Base-by-base conservation (phyloP, 2,797 vertebrate species). In the Hyperoplus lanceolatus region DNA sequence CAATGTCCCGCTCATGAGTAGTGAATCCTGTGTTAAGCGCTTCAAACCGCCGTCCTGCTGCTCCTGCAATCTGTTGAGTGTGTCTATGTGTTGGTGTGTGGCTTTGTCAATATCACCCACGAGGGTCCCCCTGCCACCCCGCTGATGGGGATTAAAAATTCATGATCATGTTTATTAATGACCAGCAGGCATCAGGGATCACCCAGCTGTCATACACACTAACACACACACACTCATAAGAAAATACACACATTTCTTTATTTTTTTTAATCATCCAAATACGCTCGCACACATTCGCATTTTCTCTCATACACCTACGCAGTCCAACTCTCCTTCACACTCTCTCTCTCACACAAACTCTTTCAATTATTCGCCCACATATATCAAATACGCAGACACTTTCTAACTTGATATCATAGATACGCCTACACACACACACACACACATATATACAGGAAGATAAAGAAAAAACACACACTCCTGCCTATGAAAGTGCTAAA, bases 151-250 rank as follows among this genome's bases (percentile, higher is more conserved):
- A 94, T 95, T 91, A 95, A 95, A 94, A 86, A 94, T 95, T 95
- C 91, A 95, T 94, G 93, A 94, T 92, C 89, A 94, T 94, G 93
- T 94, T 95, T 95, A 95, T 95, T 95, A 94, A 94, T 95, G 94
- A 90, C 84, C 89, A 83, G 89, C 84, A 88, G 92, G 91, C 93
- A 87, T 84, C 79, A 90, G 87, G 85, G 82, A 80, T 89, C 84
- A 85, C 87, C 69, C 51, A 59, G 55, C 79, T 89, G 81, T 83
- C 81, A 66, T 82, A 73, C 77, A 53, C 63, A 68, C 69, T 48
- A 48, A 53, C 68, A 55, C 15, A 54, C 57, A 60, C 61, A 42
- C 65, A 53, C 48, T 51, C 60, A 63, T 5, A 66, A 41, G 18
- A n/a, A 51, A 57, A 71, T 7, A 49, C 36, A 51, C 50, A 43